Percentiles rank a stretch among this genome's conserved stretches.
Evolutionary conservation across 2,113 vertebrate genomes (phyloP).

Genomic region (Candoia aspera): DNA sequence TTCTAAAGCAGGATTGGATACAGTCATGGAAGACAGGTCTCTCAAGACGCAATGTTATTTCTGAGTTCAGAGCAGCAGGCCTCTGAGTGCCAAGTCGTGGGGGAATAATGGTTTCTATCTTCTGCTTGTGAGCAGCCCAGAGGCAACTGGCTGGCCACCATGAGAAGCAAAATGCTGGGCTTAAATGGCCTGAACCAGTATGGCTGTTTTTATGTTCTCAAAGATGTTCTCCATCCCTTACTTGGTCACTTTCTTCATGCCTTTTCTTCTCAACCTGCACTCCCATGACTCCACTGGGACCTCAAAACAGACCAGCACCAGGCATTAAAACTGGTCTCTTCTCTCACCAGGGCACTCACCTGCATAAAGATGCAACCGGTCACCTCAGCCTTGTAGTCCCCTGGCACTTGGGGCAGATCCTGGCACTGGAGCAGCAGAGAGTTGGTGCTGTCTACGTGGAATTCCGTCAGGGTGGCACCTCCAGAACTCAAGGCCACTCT

Average conservation of each 20-base stretch:
- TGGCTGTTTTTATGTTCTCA: not conserved
- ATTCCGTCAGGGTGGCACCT: constrained; percentile 61
- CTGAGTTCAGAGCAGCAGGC: not conserved
- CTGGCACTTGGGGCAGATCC: constrained; percentile 66
- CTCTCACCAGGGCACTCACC: constrained; percentile 64
- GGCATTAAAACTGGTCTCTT: not conserved
- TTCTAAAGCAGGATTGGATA: not conserved
- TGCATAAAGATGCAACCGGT: constrained; percentile 76
- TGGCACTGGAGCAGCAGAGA: constrained; percentile 83
- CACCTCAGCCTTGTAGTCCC: constrained; percentile 67
- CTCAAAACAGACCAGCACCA: not conserved
- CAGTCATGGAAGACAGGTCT: not conserved
- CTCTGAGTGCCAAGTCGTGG: not conserved
- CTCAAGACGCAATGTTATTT: not conserved
- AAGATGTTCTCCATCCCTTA: not conserved
- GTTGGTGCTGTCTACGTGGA: constrained; percentile 78
- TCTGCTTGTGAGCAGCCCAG: not conserved
- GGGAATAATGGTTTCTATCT: not conserved
- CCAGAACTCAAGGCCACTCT: constrained; percentile 56
- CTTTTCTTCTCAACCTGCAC: not conserved
- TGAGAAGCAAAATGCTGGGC: not conserved
- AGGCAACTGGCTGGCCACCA: not conserved
- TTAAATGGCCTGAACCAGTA: not conserved
- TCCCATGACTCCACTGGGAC: not conserved
- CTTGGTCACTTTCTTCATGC: not conserved